Evolutionary conservation across 2,888 invertebrate genomes (phyloP).

Genomic region (Thyatira batis): DNA sequence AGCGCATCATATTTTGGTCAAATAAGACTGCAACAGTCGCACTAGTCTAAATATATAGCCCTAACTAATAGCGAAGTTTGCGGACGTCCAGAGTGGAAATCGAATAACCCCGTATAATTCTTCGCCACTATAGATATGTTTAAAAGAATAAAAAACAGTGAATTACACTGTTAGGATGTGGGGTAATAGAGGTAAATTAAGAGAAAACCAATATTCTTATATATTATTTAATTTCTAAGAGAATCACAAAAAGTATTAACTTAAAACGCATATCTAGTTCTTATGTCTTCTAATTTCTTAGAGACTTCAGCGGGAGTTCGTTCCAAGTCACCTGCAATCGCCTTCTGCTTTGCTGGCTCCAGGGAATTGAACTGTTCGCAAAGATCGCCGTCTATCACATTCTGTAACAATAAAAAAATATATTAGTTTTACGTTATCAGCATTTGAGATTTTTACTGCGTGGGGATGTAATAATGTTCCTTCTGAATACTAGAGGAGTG

Average conservation of each 20-base stretch:
- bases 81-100: too few relatives aligned
- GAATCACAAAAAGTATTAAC: conserved; percentile 21
- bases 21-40: too few relatives aligned
- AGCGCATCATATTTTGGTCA: too few relatives aligned
- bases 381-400: conserved; percentile 98
- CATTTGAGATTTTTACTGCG: too few relatives aligned
- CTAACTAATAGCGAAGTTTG: too few relatives aligned
- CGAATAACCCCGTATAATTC: too few relatives aligned
- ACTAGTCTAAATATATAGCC: too few relatives aligned
- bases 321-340: conserved; percentile 96
- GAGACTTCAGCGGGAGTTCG: conserved; percentile 98
- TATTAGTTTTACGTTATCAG: background rate
- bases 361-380: conserved; percentile 99
- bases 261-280: conserved; percentile 99
- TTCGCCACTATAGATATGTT: too few relatives aligned
- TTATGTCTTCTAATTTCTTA: conserved; percentile 98
- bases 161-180: too few relatives aligned
- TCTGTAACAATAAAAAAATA: conserved; percentile 81
- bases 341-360: conserved; percentile 96
- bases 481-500: conserved; percentile 71
- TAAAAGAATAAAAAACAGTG: too few relatives aligned
- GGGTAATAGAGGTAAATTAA: background rate
- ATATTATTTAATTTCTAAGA: background rate
- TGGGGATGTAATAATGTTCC: conserved; percentile 46
- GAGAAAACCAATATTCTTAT: background rate